Evolutionary conservation across 2,888 invertebrate species (phyloP), one percentile per base, ranked within the genome.

Genomic region (Pristionchus fissidentatus): DNA sequence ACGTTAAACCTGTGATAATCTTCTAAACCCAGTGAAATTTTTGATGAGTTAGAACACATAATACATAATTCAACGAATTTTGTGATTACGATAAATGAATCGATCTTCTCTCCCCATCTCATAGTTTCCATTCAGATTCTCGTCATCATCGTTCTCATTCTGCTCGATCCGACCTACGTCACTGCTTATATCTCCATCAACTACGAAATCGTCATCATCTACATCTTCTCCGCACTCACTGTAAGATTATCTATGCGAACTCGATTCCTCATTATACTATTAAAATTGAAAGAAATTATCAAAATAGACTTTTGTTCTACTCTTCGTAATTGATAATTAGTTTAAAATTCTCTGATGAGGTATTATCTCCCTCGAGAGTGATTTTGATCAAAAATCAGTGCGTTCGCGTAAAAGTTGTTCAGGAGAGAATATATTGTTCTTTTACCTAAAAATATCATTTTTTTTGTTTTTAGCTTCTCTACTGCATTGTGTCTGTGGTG

Each of bases 151-250:
- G 90, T 90, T 22, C 85, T 91, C 38, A 85, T 89, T 77, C 89
- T 91, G 7, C 86, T 91, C 29, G 91, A 91, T 83, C 91, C 91
- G 19, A 85, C 89, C 26, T 91, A 91, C 83, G 90, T 92, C 43
- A 91, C 91, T 15, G 90, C 91, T 1, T 91, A 91, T 86, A 91
- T 91, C 86, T 89, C 90, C 19, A 88, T 91, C 86, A 91, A 91
- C 85, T 91, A 91, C 84, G 87, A 83, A 75, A 90, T 90, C 62
- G 89, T 90, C 78, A 83, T 91, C 83, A 90, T 90, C 78, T 90
- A 90, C 85, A 86, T 90, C 80, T 87, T 91, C 70, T 88, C 87
- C 5, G 89, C 89, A 1, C 84, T 90, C 35, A 90, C 90, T n/a
- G 80, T 80, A 32, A 41, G 43, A n/a, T 77, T 41, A 26, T 7